Percentiles rank a stretch among this genome's conserved stretches.
These are phyloP conservation scores for Calidris pygmaea DNA, from an alignment of 2,113 vertebrate genomes.

Conservation along the genomic window DNA sequence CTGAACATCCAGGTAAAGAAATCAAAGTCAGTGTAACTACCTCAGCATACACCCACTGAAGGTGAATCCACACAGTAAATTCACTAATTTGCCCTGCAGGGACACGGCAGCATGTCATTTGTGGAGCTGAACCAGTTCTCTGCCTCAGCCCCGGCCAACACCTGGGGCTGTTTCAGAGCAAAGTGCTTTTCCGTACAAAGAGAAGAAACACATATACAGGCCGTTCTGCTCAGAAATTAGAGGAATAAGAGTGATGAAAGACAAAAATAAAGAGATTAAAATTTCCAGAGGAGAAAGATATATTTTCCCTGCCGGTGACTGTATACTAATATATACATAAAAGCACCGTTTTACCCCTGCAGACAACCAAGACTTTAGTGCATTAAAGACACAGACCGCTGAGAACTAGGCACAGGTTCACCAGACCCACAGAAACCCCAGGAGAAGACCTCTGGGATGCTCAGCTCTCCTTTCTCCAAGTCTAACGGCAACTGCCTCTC, in stretches of 20 bases:
- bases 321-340: neutral
- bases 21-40: neutral
- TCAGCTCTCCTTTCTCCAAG: neutral
- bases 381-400: neutral
- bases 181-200: slow-evolving; percentile 12
- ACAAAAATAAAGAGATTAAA: neutral
- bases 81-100: neutral
- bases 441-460: neutral
- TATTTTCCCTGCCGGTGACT: neutral
- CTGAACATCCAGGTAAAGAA: neutral
- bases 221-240: neutral
- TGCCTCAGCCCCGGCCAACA: neutral
- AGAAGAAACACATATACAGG: neutral
- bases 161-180: neutral
- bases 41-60: neutral
- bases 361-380: neutral
- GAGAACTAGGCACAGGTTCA: neutral
- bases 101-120: neutral
- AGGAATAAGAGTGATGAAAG: neutral
- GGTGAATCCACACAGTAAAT: neutral
- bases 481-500: neutral
- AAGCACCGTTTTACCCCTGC: neutral
- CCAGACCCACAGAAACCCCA: neutral
- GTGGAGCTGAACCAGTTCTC: neutral
- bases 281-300: neutral